Base-by-base conservation (phyloP, 2,113 vertebrate genomes). In the Pseudorhombus dupliciocellatus region DNA sequence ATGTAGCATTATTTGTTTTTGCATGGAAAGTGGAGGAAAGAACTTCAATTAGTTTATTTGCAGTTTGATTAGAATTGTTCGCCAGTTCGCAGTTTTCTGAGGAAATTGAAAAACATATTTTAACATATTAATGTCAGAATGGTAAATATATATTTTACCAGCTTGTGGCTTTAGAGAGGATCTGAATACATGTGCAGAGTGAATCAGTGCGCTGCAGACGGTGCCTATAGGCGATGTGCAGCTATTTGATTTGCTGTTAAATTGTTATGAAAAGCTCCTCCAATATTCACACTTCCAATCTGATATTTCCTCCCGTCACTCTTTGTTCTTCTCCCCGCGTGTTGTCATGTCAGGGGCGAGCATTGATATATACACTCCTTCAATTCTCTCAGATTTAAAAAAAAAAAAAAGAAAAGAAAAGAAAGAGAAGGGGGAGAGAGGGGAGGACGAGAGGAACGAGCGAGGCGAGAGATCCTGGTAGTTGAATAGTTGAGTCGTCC, bases 401-500 rank as follows among this genome's bases (percentile, higher is more conserved):
- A 68, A 30, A n/a, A 69, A 24, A 46, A 53, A n/a, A 40, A 4
- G 16, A 52, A 28, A 3, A 22, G 22, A 3, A 22, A n/a, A 12
- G 48, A 22, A 3, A 22, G 22, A 30, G 4, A 58, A 48, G 3
- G 30, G 42, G 54, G 18, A 25, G n/a, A 28, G 37, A 42, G 61
- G 15, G 56, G 22, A 31, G 57, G 26, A 30, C 65, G 6, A 30
- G 22, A 76, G 48, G 46, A n/a, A 66, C 63, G 68, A 61, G 75
- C 68, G 6, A 37, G 25, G 78, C 55, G 77, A 77, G 80, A 75
- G 81, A 81, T 85, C 71, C 84, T 77, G 87, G 72, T 87, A 90
- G 92, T 90, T 89, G 93, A 94, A 92, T 86, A 90, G 93, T 87
- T 92, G 93, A 93, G 93, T 94, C 91, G 93, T 94, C 93, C 90